Evolutionary conservation across 2,113 vertebrate species (phyloP).

Genomic region (Trinectes maculatus): DNA sequence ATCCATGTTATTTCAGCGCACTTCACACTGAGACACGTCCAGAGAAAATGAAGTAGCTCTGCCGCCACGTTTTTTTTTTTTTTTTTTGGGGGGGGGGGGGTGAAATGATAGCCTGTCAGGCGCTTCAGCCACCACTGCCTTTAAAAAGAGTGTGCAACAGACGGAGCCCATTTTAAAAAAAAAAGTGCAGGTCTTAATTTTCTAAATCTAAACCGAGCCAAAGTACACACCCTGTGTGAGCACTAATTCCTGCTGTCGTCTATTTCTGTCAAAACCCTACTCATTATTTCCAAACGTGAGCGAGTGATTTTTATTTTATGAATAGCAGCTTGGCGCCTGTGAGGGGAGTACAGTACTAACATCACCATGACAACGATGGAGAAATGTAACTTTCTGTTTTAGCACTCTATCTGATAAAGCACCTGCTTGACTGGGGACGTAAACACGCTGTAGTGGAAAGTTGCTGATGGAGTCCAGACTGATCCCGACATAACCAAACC

Average conservation of each 20-base stretch:
- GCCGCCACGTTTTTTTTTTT: conserved; percentile 60
- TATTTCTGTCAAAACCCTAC: conserved; percentile 33
- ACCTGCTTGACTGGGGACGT: conserved; percentile 7
- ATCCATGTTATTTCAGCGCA: conserved; percentile 73
- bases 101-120: conserved; percentile 68
- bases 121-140: conserved; percentile 46
- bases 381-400: background rate
- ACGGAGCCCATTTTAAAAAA: conserved; percentile 21
- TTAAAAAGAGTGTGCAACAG: conserved; percentile 27
- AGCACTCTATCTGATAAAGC: conserved; percentile 2
- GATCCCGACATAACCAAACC: background rate
- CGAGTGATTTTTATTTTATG: conserved; percentile 15
- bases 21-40: conserved; percentile 57
- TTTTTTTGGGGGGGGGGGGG: conserved; percentile 66
- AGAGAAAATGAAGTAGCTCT: conserved; percentile 53
- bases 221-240: conserved; percentile 28
- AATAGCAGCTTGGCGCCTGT: conserved; percentile 19
- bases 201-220: conserved; percentile 44
- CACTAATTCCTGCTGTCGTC: conserved; percentile 28
- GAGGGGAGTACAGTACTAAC: conserved; percentile 4
- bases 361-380: background rate
- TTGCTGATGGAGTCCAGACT: conserved; percentile 22
- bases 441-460: conserved; percentile 14
- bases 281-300: conserved; percentile 14
- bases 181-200: conserved; percentile 50